Base-by-base conservation (phyloP, 2,888 invertebrate genomes). In the Oligia latruncula region DNA sequence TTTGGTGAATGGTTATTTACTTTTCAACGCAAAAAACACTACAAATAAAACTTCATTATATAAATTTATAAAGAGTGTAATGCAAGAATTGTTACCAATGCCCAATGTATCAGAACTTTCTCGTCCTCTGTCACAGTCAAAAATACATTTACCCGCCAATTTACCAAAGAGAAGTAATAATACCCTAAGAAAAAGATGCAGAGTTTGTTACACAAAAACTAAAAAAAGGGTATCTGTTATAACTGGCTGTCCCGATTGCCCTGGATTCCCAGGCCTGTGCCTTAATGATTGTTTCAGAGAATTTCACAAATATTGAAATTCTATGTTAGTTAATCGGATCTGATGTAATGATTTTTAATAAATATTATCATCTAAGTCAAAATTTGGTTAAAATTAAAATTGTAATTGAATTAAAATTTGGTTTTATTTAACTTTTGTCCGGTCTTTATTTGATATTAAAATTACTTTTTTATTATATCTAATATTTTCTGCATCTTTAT, bases 181-280 rank as follows among this genome's bases (percentile, higher is more conserved):
- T 80, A 76, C 82, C 73, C 76, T 77, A 80, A 82, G 82, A 80
- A 82, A 82, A 82, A 76, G 80, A 80, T 80, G 82, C 77, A 75
- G 78, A 76, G 73, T 78, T 71, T 81, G 83, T 74, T 83, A 83
- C 78, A 81, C 71, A 68, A 84, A 80, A 80, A 83, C 80, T 70
- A 81, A 81, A 78, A 77, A 81, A 80, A 73, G 78, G 73, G 75
- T 76, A 46, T 65, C 72, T 64, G 83, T 83, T 74, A 72, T 80
- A 78, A 62, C 52, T 83, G 81, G 81, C 72, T 83, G 82, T 82
- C 80, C 80, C 74, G 83, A 81, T 83, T 83, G 83, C 78, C 83
- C 80, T 65, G 77, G 80, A 77, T 77, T 80, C 81, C 81, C 83
- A 83, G 83, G 83, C 68, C 77, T 83, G 70, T 83, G 83, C 75